Evolutionary conservation across 2,113 vertebrate species (phyloP).

Genomic region (Phycodurus eques): DNA sequence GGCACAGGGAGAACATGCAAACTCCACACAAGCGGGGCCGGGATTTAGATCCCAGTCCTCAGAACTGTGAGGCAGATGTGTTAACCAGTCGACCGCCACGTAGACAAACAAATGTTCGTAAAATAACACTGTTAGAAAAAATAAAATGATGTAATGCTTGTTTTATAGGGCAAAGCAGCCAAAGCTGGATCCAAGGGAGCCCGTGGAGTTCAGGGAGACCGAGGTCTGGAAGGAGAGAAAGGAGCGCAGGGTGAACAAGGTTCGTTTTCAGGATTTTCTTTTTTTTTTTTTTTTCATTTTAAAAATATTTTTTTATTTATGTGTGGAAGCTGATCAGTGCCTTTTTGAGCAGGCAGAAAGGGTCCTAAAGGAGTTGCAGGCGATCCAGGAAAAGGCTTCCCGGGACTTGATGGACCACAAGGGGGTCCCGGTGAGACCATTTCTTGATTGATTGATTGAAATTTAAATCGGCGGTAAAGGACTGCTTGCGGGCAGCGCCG

Average conservation of each 20-base stretch:
- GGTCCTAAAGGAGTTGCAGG: slow-evolving; percentile 61
- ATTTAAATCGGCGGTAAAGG: neutral
- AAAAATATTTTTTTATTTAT: neutral
- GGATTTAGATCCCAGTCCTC: too few species aligned
- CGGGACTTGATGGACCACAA: slow-evolving; percentile 64
- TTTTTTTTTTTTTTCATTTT: neutral
- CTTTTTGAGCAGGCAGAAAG: slow-evolving; percentile 61
- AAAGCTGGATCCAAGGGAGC: slow-evolving; percentile 60
- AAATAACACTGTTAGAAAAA: too few species aligned
- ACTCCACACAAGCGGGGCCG: too few species aligned
- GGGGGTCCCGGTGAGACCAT: slow-evolving; percentile 52
- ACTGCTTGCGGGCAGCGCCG: too few species aligned
- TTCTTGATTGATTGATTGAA: neutral
- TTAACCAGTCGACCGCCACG: too few species aligned
- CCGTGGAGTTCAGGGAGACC: slow-evolving; percentile 61
- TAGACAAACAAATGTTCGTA: too few species aligned
- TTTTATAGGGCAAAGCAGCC: slow-evolving; percentile 67
- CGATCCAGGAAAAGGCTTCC: slow-evolving; percentile 52
- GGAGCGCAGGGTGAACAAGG: slow-evolving; percentile 66
- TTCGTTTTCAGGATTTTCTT: slow-evolving; percentile 6
- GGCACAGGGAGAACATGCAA: too few species aligned
- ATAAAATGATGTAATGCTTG: too few species aligned
- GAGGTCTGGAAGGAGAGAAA: slow-evolving; percentile 64
- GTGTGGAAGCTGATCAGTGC: neutral
- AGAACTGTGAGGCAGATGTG: too few species aligned